A percentile compares a stretch with the other conserved stretches of the same genome.
Conservation (phyloP, 2,113 vertebrate species). For the Bubo blakistoni region DNA sequence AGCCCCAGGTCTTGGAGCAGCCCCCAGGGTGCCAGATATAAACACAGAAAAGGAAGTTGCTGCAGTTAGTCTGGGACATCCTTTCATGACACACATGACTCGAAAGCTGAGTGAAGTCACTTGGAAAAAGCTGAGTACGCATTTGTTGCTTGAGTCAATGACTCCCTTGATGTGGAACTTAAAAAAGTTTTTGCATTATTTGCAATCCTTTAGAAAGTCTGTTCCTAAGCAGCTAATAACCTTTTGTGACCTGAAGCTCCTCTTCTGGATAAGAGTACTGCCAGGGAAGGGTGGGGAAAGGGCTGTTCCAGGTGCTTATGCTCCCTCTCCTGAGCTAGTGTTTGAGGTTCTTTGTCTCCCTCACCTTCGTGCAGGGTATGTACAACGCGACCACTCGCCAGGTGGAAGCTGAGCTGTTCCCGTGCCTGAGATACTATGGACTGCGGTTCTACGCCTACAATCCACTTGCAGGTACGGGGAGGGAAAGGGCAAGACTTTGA, state of each 20-base stretch:
- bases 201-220: background rate
- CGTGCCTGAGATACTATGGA: conserved; percentile 83
- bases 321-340: conserved; percentile 66
- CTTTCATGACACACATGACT: background rate
- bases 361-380: conserved; percentile 80
- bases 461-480: conserved; percentile 84
- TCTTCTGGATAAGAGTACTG: rapidly evolving
- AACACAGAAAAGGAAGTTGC: background rate
- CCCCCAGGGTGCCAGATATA: rapidly evolving
- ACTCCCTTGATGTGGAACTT: conserved; percentile 67
- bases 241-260: background rate
- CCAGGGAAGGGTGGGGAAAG: background rate
- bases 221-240: background rate
- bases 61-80: background rate
- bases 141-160: background rate
- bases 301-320: background rate
- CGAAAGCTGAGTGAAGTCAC: background rate
- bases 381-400: conserved; percentile 94
- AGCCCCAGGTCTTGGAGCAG: rapidly evolving
- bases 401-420: conserved; percentile 88
- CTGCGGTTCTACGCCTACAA: conserved; percentile 95
- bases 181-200: conserved; percentile 34
- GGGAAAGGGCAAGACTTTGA: background rate
- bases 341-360: background rate
- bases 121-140: background rate